phyloP scores from a whole-genome alignment of 2,888 invertebrate genomes.

The Craniophora ligustri region DNA sequence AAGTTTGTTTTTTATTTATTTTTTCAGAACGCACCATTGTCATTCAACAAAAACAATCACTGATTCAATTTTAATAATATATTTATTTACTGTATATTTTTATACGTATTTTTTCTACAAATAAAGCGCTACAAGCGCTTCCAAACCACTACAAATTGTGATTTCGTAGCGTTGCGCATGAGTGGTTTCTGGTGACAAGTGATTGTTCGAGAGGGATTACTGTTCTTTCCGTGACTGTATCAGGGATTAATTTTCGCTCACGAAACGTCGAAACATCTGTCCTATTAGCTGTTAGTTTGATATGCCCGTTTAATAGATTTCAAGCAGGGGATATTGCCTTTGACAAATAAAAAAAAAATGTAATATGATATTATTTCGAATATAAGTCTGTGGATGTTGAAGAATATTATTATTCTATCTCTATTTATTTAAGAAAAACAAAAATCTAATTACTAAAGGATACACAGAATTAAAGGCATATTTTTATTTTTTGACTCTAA shows the following conservation, averaged over 20 bases:
- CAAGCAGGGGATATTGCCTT: conserved; percentile 35
- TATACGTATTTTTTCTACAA: background rate
- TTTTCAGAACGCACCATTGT: no score
- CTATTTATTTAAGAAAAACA: no score
- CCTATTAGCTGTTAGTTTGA: conserved; percentile 64
- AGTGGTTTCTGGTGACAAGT: conserved; percentile 83
- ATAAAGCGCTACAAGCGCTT: conserved; percentile 53
- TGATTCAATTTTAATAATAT: no score
- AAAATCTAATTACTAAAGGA: no score
- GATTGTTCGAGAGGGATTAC: conserved; percentile 77
- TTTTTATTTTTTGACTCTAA: no score
- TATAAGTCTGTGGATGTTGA: no score
- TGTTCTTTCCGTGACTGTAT: conserved; percentile 66
- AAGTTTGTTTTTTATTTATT: no score
- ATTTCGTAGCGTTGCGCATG: conserved; percentile 61
- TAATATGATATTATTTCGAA: no score
- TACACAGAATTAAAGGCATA: no score
- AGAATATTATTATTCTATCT: no score
- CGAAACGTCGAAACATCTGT: conserved; percentile 79
- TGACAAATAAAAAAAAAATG: conserved; percentile 16
- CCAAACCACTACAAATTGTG: conserved; percentile 27
- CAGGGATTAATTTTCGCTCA: conserved; percentile 77
- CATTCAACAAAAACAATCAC: no score
- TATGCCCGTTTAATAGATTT: conserved; percentile 51
- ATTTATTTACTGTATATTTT: no score